Conservation (phyloP, 2,888 invertebrate species). For the Syrista parreyssii region DNA sequence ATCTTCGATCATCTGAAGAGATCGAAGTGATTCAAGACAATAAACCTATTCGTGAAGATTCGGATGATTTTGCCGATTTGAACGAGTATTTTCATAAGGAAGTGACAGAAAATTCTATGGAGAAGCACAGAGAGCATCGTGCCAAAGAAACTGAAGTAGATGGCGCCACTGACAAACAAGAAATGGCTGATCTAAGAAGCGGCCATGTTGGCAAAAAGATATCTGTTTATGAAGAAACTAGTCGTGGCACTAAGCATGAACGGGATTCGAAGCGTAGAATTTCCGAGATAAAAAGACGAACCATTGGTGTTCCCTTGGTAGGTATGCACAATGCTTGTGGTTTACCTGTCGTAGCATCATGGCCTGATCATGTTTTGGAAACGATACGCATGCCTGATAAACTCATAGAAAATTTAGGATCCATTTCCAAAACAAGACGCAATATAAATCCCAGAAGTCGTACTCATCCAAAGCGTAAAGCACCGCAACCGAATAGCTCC, state of each 20-base stretch:
- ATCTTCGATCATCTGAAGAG: not conserved
- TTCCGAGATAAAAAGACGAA: conserved; percentile 33
- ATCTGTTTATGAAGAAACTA: conserved; percentile 55
- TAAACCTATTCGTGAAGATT: not conserved
- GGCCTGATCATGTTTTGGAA: conserved; percentile 29
- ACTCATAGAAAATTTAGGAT: conserved; percentile 10
- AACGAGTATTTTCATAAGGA: not conserved
- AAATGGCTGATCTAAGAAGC: conserved; percentile 31
- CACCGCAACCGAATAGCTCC: conserved; percentile 7
- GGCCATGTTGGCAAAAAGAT: conserved; percentile 57
- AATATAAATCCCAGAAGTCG: conserved; percentile 6
- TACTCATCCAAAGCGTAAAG: conserved; percentile 20
- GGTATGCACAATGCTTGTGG: conserved; percentile 61
- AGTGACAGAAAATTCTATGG: not conserved
- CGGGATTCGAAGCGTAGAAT: conserved; percentile 11
- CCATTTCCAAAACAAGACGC: conserved; percentile 4
- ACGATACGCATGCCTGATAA: conserved; percentile 19
- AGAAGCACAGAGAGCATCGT: not conserved
- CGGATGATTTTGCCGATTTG: not conserved
- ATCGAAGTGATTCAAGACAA: not conserved
- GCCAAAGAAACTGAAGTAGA: not conserved
- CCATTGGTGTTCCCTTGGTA: conserved; percentile 58
- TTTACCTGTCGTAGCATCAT: conserved; percentile 49
- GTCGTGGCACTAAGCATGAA: conserved; percentile 24
- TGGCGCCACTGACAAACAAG: not conserved